Evolutionary conservation across 2,797 vertebrate genomes (phyloP).

Genomic region (Huso huso): DNA sequence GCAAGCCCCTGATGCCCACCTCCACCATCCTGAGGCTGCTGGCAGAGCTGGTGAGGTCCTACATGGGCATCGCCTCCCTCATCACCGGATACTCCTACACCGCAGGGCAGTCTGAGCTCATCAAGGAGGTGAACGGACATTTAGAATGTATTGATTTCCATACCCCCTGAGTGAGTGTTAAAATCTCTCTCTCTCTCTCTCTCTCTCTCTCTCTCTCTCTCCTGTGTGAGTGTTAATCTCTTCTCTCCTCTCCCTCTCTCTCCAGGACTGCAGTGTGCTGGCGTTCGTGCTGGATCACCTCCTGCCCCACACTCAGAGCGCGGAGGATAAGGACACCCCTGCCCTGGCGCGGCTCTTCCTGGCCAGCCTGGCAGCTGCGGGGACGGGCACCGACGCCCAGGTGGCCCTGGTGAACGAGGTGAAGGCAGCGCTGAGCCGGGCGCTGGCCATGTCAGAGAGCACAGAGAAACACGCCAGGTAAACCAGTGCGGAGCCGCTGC

Average conservation of each 20-base stretch:
- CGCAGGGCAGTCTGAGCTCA: constrained; percentile 87
- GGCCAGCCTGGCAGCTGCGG: constrained; percentile 86
- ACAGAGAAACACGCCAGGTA: constrained; percentile 94
- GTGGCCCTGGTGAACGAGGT: constrained; percentile 95
- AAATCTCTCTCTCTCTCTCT: background rate
- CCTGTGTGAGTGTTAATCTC: background rate
- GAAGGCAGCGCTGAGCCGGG: constrained; percentile 88
- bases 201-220: background rate
- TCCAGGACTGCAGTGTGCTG: constrained; percentile 90
- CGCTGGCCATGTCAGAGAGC: constrained; percentile 89
- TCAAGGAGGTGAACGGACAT: constrained; percentile 72
- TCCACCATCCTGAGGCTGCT: constrained; percentile 89
- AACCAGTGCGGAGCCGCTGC: constrained; percentile 4
- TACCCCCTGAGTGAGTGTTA: no score
- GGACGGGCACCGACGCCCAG: constrained; percentile 90
- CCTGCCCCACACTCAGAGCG: constrained; percentile 85
- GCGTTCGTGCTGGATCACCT: constrained; percentile 93
- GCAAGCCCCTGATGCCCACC: constrained; percentile 93
- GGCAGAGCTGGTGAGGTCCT: constrained; percentile 91
- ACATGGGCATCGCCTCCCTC: constrained; percentile 86
- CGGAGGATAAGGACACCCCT: constrained; percentile 91
- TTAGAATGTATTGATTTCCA: background rate
- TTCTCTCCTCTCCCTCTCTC: background rate
- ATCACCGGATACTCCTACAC: constrained; percentile 92
- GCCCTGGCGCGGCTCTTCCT: constrained; percentile 87